Evolutionary conservation across 2,888 invertebrate species (phyloP), one percentile per base, ranked within the genome.

Genomic region (Heteromyza rotundicornis): DNA sequence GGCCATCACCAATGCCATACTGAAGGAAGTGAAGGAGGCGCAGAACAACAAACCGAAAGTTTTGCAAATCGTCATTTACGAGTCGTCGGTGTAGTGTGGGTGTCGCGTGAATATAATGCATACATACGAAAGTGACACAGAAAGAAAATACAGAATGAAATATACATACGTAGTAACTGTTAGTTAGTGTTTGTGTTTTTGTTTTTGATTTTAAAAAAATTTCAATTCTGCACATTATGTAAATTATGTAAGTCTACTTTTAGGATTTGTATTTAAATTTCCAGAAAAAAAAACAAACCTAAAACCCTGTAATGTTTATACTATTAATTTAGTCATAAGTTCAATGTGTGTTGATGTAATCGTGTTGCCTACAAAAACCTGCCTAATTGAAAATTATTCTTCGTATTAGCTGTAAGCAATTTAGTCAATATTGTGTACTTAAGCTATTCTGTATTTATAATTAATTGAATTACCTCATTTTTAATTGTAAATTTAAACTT

Each of bases 21-120:
- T 92, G 68, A 77, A 80, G 84, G 90, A 73, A 88, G 92, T 93
- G 66, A 88, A 90, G 49, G 86, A 88, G 40, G 88, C 89, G 2
- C 84, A 86, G 62, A 74, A 74, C 32, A 78, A 75, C 62, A 80
- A 62, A 74, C 83, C 80, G 54, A 85, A 87, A 62, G 86, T 92
- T 32, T 86, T 94, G 44, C 92, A 94, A 85, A 92, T 94, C 68
- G 90, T 94, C 71, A 90, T 94, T 77, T 94, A 94, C 82, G 94
- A 94, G 82, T 92, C 93, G 60, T 94, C 93, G n/a, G 93, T 94
- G 54, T 94, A 79, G 68, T 66, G 67, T 69, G 65, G 67, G 67
- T 64, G 60, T 62, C 64, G 59, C 50, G 7, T 17, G n/a, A 10
- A 56, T 62, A 53, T 63, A 66, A 32, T n/a, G n/a, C n/a, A 50